Evolutionary conservation across 1,140 invertebrate species (phyloP), one percentile per base, ranked within the genome.

Genomic region (Uloborus diversus): DNA sequence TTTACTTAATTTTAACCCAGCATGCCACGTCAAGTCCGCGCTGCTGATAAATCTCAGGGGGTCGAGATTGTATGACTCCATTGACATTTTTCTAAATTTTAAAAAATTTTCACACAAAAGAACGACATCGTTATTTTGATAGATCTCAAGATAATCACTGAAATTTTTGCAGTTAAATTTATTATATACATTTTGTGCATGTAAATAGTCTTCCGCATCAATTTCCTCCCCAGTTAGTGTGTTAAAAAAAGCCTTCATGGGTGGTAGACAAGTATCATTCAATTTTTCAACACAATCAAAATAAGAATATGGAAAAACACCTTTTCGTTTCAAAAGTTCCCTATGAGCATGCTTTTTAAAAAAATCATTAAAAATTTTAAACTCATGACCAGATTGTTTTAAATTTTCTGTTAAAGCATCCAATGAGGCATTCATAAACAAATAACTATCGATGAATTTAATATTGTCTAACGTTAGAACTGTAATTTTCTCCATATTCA

Each of bases 321-420:
- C 23, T 59, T 59, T 35, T 51, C 49, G 7, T 35, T 28, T 23
- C 35, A 69, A 69, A 13, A 37, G 1, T n/a, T 33, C 14, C 1
- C n/a, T 53, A 35, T 33, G 30, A 4, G 9, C 5, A 7, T 25
- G 4, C 4, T 28, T 42, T 3, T 3, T 17, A 69, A 69, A 59
- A 59, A 71, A 71, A 33, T n/a, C 35, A 28, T 71, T 59, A 71
- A 71, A 71, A 27, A 59, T 59, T 25, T 14, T 7, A 59, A 71
- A 71, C 2, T 25, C 27, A 59, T 71, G 27, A 17, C 59, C 37
- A 23, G 27, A 33, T 20, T n/a, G 0, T 35, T 23, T 13, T 56
- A 0, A n/a, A n/a, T 59, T 59, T 56, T 25, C 49, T n/a, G n/a
- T n/a, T n/a, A n/a, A n/a, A n/a, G n/a, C n/a, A n/a, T 3, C 65